Base-by-base conservation (phyloP, 37 sponge, comb jelly and placozoan species). In the Diacarnus erythraeanus region DNA sequence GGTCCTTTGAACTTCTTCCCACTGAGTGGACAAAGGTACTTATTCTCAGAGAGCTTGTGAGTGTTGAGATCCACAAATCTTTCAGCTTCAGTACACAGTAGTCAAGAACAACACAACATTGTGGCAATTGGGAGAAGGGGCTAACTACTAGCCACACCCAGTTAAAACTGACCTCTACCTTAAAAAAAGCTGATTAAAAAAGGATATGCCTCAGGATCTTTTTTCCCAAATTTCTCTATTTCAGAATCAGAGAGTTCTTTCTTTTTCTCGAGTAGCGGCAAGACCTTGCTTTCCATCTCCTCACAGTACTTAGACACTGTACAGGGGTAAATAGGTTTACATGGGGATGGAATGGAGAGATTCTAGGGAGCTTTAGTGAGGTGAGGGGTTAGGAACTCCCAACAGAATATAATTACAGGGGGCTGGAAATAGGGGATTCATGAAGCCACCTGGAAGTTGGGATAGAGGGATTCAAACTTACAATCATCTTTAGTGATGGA, bases 1-100 rank as follows among this genome's bases (percentile, higher is more conserved):
- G 96, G 92, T 30, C 92, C 99, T 57, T 89, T 90, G 64, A 98
- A 98, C 82, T 98, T 98, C 69, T 98, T 98, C 1, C 96, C 96
- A 85, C 96, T 96, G 3, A 98, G 88, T 9, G 99, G 99, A 82
- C 99, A 98, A 17, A 93, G 89, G 79, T 89, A 98, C 76, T 95
- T 98, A 60, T 89, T 91, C 65, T 90, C 84, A 2, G 87, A 79
- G 56, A 94, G 44, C 77, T 96, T 90, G 74, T 96, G 75, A 22
- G 94, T 96, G 80, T 98, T 98, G 17, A 64, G 38, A 22, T 96
- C 84, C 34, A 98, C 71, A 43, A 98, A 95, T 57, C 86, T 81
- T 79, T 91, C 94, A n/a, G 89, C 87, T 56, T 91, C 95, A 94
- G 86, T 94, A 29, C 38, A 33, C 33, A 83, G 41, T 42, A 40